Percentiles rank a stretch among this genome's conserved stretches.
These are phyloP conservation scores for Carduelis carduelis DNA, from an alignment of 2,797 vertebrate genomes.

Conservation along the genomic window DNA sequence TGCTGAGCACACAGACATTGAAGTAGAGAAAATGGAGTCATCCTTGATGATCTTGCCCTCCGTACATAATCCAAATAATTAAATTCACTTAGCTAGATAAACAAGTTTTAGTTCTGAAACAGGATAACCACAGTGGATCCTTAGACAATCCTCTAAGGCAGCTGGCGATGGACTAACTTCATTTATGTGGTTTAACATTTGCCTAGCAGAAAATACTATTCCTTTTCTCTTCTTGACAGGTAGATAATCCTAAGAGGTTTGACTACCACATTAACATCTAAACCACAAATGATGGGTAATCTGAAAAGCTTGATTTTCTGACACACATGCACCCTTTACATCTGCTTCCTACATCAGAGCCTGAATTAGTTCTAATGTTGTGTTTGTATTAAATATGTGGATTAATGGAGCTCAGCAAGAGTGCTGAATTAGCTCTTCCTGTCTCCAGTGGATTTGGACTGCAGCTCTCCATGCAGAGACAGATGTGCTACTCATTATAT, in stretches of 20 bases:
- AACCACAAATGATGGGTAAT: conserved; percentile 61
- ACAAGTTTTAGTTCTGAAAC: conserved; percentile 57
- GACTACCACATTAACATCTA: conserved; percentile 53
- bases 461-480: neutral
- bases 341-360: conserved; percentile 60
- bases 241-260: conserved; percentile 67
- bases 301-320: conserved; percentile 65
- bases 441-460: conserved; percentile 51
- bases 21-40: neutral
- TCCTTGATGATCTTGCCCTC: neutral
- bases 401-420: conserved; percentile 60
- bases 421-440: conserved; percentile 56
- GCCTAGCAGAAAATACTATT: conserved; percentile 44
- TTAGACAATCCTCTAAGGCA: conserved; percentile 50
- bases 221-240: conserved; percentile 55
- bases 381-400: conserved; percentile 62
- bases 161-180: conserved; percentile 37
- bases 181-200: conserved; percentile 65
- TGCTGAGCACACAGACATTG: neutral
- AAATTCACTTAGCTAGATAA: conserved; percentile 50
- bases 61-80: conserved; percentile 28
- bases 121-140: conserved; percentile 34
- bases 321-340: conserved; percentile 25
- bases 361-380: conserved; percentile 58
- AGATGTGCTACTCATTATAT: neutral